Percentiles rank a stretch among this genome's conserved stretches.
These are phyloP conservation scores for Cataglyphis albicans DNA, from an alignment of 2,888 invertebrate species.

Conservation along the genomic window DNA sequence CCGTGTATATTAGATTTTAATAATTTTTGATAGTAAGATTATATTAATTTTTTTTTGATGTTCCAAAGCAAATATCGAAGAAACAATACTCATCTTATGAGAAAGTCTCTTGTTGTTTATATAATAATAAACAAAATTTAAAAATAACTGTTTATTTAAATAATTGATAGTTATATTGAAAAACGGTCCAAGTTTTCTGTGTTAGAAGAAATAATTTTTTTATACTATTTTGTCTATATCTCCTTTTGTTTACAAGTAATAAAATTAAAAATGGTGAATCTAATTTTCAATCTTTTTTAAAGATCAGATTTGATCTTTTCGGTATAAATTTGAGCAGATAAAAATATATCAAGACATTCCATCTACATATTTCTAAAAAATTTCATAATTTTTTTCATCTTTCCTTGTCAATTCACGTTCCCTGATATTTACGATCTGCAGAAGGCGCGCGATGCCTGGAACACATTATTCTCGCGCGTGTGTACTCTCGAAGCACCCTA, in stretches of 20 bases:
- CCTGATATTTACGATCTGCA: not conserved
- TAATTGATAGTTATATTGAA: too few species aligned
- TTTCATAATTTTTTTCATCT: not conserved
- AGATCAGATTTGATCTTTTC: not conserved
- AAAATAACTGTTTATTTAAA: too few species aligned
- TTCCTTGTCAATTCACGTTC: not conserved
- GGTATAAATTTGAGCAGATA: not conserved
- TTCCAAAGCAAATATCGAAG: too few species aligned
- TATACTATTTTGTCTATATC: too few species aligned
- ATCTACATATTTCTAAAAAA: not conserved
- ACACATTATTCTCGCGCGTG: not conserved
- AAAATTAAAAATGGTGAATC: not conserved
- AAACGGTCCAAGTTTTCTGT: too few species aligned
- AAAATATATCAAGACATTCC: not conserved
- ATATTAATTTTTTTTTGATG: too few species aligned
- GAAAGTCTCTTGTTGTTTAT: too few species aligned
- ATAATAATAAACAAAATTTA: too few species aligned
- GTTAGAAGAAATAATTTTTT: too few species aligned
- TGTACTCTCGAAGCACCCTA: conserved; percentile 30
- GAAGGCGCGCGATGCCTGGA: not conserved
- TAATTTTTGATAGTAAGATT: too few species aligned
- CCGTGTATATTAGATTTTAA: too few species aligned
- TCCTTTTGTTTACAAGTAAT: not conserved
- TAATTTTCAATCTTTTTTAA: not conserved
- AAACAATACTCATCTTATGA: too few species aligned